Base-by-base conservation (phyloP, 2,888 invertebrate species). In the Cremastinae sp. region DNA sequence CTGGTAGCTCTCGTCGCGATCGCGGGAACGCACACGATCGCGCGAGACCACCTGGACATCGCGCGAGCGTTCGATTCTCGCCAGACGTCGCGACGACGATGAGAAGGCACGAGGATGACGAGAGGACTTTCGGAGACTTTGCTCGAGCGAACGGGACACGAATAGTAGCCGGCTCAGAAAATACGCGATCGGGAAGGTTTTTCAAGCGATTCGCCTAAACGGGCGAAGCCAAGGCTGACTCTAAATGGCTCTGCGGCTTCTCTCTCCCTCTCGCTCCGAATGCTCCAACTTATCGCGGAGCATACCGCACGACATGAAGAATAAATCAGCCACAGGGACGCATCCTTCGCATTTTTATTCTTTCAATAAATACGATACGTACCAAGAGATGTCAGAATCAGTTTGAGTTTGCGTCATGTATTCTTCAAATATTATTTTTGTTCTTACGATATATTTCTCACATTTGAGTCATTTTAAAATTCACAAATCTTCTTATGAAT, bases 141-240 rank as follows among this genome's bases (percentile, higher is more conserved):
- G 37, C 69, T 70, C 59, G 75, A 75, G 75, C 59, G 20, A 70
- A 55, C 65, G 61, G 71, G 70, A 75, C 41, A 28, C 28, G 55
- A 62, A 64, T n/a, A 45, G 53, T 41, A 70, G 51, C 47, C 69
- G 51, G 28, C 70, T 55, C 49, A 41, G 69, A 59, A 58, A 51
- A 9, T n/a, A 37, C 4, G 2, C 12, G 37, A 79, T 77, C 81
- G 80, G 79, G 81, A 83, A 62, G 80, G 75, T 83, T 85, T 85
- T 83, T 83, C 82, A 83, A 81, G 74, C 81, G 68, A 79, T 79
- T 79, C 73, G 76, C 83, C 83, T 83, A 84, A 85, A 84, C 83
- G 83, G 84, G 84, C 75, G 69, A 82, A 86, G 83, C 84, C 87
- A 87, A 87, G 87, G 86, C 81, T 88, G 82, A 78, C 87, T 88